Conservation (phyloP, 2,888 invertebrate species). For the Didymodactylos carnosus region DNA sequence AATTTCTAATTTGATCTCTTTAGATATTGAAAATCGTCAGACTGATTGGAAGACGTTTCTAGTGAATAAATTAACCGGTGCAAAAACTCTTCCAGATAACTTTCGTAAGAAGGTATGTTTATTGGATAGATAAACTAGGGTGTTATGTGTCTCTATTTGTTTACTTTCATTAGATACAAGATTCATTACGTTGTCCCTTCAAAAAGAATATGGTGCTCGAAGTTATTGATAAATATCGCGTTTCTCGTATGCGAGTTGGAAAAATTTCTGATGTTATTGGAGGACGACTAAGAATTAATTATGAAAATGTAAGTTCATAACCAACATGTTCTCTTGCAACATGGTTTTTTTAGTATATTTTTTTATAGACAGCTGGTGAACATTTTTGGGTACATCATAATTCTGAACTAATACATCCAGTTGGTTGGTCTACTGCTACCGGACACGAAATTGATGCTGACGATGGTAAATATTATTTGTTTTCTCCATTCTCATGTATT, state of each 20-base stretch:
- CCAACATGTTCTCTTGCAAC: not conserved
- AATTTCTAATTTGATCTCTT: conserved; percentile 6
- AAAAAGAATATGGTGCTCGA: conserved; percentile 58
- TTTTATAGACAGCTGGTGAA: conserved; percentile 27
- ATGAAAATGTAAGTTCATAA: conserved; percentile 42
- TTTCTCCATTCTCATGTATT: not conserved
- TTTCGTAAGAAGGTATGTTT: conserved; percentile 57
- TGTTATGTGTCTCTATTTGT: not conserved
- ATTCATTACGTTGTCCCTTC: conserved; percentile 17
- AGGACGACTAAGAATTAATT: conserved; percentile 68
- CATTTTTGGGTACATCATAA: conserved; percentile 92
- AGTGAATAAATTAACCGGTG: conserved; percentile 70
- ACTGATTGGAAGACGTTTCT: conserved; percentile 88
- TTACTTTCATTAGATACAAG: not conserved
- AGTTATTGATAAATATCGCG: conserved; percentile 82
- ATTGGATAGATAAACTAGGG: not conserved
- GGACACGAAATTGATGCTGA: conserved; percentile 73
- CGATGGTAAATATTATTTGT: conserved; percentile 30
- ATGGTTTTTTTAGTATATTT: not conserved
- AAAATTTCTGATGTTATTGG: conserved; percentile 72
- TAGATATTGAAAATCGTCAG: conserved; percentile 70
- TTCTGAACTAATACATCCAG: conserved; percentile 76
- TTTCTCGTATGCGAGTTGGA: conserved; percentile 68
- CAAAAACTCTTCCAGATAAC: conserved; percentile 76
- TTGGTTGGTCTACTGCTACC: conserved; percentile 78